Base-by-base conservation (phyloP, 2,113 vertebrate genomes). In the Rallus limicola region DNA sequence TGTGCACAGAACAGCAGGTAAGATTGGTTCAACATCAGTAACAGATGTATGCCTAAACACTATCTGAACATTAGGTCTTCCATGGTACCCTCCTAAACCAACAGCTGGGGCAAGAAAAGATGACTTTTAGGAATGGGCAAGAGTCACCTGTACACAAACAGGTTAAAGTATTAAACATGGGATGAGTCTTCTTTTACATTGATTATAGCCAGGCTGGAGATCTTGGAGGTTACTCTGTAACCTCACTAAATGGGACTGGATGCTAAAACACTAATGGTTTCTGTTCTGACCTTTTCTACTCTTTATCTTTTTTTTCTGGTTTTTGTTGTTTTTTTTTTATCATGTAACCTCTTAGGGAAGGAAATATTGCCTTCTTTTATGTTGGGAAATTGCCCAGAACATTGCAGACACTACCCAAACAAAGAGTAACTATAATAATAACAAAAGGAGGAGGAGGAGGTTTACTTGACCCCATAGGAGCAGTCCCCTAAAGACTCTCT, bases 311-410 rank as follows among this genome's bases (percentile, higher is more conserved):
- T 94, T 88, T 76, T 62, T 58, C 86, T 90, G 75, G 14, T n/a
- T n/a, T n/a, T n/a, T n/a, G 36, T 7, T 36, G 7, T 36, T 36
- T 68, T 90, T 53, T 96, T 92, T 96, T 95, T 59, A 92, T 91
- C 95, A 84, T 92, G 92, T 94, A 96, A 96, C 93, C 53, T 95
- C 92, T 95, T 96, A 92, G 36, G 96, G 95, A 95, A 96, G 96
- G 96, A 93, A 96, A 97, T 96, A 91, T 96, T 97, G 90, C 91
- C 93, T 92, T 90, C 95, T 96, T 97, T 97, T 97, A 96, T 93
- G 96, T 96, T 94, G 92, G 93, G 95, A 96, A 96, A 96, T 96
- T 96, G 92, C 80, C 95, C 95, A 96, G 92, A 93, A 96, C 96
- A 11, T 96, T 96, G 96, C 95, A 93, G 95, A 86, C 96, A 89